These are phyloP conservation scores for Ditula angustiorana DNA, from an alignment of 2,888 invertebrate species.

Conservation along the genomic window DNA sequence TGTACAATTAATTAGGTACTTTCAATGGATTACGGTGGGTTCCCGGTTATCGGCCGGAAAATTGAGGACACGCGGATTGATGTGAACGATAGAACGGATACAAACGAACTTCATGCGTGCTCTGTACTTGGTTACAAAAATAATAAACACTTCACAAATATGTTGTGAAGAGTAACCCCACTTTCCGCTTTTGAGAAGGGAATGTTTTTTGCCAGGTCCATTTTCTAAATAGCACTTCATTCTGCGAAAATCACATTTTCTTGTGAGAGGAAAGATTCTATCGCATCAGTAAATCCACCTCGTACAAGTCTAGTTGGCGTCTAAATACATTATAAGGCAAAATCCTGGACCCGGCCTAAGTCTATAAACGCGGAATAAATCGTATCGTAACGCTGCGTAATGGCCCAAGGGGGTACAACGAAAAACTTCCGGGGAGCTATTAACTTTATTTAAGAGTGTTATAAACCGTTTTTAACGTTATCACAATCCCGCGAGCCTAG, in stretches of 20 bases:
- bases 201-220: constrained; percentile 13
- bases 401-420: constrained; percentile 77
- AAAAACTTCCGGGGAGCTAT: constrained; percentile 80
- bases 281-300: constrained; percentile 69
- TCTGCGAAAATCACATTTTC: constrained; percentile 28
- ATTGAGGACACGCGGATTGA: constrained; percentile 68
- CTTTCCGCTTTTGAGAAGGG: constrained; percentile 1
- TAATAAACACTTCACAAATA: not conserved
- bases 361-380: constrained; percentile 80
- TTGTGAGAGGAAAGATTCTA: constrained; percentile 53
- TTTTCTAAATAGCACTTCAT: constrained; percentile 18
- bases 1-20: constrained; percentile 76
- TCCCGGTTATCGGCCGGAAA: constrained; percentile 71
- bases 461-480: constrained; percentile 82
- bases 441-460: constrained; percentile 83
- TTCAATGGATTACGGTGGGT: constrained; percentile 68
- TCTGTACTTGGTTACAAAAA: not conserved
- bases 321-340: constrained; percentile 65
- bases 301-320: constrained; percentile 72
- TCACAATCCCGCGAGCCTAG: constrained; percentile 73
- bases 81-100: constrained; percentile 48
- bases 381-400: constrained; percentile 77
- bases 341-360: constrained; percentile 68
- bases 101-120: constrained; percentile 46
- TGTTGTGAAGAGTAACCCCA: not conserved